Conservation (phyloP, 2,113 vertebrate genomes). For the Gavialis gangeticus region DNA sequence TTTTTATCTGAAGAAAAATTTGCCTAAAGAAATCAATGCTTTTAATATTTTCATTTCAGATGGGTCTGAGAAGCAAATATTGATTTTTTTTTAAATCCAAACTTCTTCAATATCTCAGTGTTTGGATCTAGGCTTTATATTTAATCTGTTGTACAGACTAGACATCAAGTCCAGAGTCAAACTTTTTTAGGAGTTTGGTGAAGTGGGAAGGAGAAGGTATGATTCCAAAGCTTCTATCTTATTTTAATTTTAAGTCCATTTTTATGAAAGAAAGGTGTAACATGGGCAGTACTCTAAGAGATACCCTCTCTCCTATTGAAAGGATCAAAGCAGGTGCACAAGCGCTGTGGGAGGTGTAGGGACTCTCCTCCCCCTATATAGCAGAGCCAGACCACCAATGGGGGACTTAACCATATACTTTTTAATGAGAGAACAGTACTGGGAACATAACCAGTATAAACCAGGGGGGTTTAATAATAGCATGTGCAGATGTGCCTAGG, state of each 20-base stretch:
- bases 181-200: not conserved
- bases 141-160: not conserved
- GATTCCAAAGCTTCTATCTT: not conserved
- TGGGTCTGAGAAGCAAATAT: not conserved
- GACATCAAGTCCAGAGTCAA: not conserved
- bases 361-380: too few species aligned
- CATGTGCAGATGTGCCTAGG: too few species aligned
- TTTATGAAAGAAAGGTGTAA: not conserved
- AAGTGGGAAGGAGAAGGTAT: too few species aligned
- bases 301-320: too few species aligned
- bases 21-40: not conserved
- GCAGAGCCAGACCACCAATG: too few species aligned
- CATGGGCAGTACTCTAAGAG: too few species aligned
- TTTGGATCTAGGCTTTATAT: fast-evolving
- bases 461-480: too few species aligned
- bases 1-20: not conserved
- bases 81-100: not conserved
- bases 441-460: too few species aligned
- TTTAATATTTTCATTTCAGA: not conserved
- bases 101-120: not conserved
- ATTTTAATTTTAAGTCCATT: not conserved
- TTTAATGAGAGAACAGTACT: too few species aligned
- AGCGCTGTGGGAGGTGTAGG: too few species aligned
- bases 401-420: too few species aligned
- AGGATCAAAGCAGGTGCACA: too few species aligned